phyloP scores from a whole-genome alignment of 2,888 invertebrate species.

The Sepioteuthis lessoniana region DNA sequence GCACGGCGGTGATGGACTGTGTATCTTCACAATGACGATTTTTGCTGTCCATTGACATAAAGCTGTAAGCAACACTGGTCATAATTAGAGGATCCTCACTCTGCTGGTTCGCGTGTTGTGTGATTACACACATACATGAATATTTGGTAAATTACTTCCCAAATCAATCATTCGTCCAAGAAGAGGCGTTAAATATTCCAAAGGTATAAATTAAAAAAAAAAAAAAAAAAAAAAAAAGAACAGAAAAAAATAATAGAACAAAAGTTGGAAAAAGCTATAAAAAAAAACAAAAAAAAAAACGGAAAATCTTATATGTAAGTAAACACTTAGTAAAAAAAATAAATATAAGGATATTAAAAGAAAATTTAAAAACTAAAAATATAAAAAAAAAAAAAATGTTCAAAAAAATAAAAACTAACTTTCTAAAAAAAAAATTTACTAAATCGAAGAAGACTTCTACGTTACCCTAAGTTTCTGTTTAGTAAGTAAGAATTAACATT shows the following conservation, averaged over 20 bases:
- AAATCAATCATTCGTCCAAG: background rate
- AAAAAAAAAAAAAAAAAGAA: background rate
- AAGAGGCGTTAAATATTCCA: background rate
- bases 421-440: background rate
- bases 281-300: too few species aligned
- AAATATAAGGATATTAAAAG: background rate
- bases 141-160: background rate
- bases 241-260: too few species aligned
- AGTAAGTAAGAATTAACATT: background rate
- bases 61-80: conserved; percentile 46
- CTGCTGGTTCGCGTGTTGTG: background rate
- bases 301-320: too few species aligned
- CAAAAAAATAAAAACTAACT: background rate
- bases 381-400: too few species aligned
- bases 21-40: conserved; percentile 1
- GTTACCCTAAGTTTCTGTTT: background rate
- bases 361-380: too few species aligned
- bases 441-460: background rate
- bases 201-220: background rate
- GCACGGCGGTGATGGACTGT: background rate
- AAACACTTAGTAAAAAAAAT: too few species aligned
- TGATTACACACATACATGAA: background rate
- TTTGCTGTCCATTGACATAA: conserved; percentile 45
- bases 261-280: too few species aligned
- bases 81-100: conserved; percentile 25